Evolutionary conservation across 2,797 vertebrate genomes (phyloP), one percentile per base, ranked within the genome.

Genomic region (Syngnathus acus): DNA sequence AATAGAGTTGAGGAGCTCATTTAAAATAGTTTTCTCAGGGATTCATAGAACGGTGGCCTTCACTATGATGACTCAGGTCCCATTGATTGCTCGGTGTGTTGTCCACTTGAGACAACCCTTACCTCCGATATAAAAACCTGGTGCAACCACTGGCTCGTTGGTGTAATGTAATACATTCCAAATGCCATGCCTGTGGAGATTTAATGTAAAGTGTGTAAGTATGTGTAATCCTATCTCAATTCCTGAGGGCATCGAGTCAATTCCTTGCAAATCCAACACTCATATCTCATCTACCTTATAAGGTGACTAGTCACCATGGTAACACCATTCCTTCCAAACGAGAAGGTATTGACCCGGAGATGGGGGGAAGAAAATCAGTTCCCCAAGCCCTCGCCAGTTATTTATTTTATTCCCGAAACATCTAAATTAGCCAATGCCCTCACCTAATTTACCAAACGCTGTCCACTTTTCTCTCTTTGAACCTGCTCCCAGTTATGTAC

Each of bases 181-280:
- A 84, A 85, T 82, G 80, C 79, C 77, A 82, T 62, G 53, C 26
- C 68, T 64, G 65, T 63, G 43, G 71, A 79, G 68, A 32, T 26
- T 55, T 10, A 10, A 32, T 55, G 32, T 72, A 32, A 57, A 62
- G 59, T 60, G 40, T 64, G 57, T 65, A 58, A n/a, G 9, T 54
- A 68, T 43, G 65, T 71, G 66, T 64, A 72, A 48, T 67, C 50
- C 67, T 59, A 50, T 48, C 43, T 19, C 7, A 38, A 19, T 7
- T 64, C 62, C 23, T 10, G 42, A 19, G 62, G 32, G 62, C 42
- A 40, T 64, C 37, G 43, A 45, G 48, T 45, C 40, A 68, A 50
- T 62, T 69, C 32, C 63, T 58, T 48, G 45, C 16, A 43, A 59
- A 39, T 65, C 2, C 16, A 65, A 61, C 71, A 53, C 66, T 43